Evolutionary conservation across 1,140 invertebrate species (phyloP), one percentile per base, ranked within the genome.

Genomic region (Zaprionus nigranus): DNA sequence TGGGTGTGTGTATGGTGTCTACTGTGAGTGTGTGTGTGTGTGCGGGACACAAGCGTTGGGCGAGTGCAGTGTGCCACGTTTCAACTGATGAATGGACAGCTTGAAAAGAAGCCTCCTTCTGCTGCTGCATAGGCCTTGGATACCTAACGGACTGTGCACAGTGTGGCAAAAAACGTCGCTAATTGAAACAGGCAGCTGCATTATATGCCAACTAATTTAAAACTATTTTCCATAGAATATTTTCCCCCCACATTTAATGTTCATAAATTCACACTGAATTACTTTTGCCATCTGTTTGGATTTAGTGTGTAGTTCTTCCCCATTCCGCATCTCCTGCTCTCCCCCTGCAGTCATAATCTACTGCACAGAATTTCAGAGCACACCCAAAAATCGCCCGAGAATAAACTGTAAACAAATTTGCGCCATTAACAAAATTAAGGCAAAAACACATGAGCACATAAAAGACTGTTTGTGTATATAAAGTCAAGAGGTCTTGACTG

Each of bases 391-490:
- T 59, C 46, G 12, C 30, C 26, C 36, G 58, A 59, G 36, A 17
- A 66, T 20, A 75, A 73, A 71, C 43, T 78, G 84, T 88, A 88
- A 88, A 86, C 83, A 86, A 77, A 60, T 79, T 85, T 64, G 51
- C 28, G 68, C 66, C 84, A 86, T 83, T 88, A 86, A 83, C 69
- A 74, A 88, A 83, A 83, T 86, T 68, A 87, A 76, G 64, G 63
- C 71, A 72, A 73, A 74, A 15, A 40, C 13, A 40, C 38, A 40
- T 7, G 40, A 46, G 15, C 75, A 82, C 64, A 83, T 72, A 62
- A 46, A 53, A 64, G 49, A 54, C 28, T 60, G 2, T 40, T n/a
- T 40, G n/a, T 40, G 38, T 15, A 6, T 40, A 15, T 40, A n/a
- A 7, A 40, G 15, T 7, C 11, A 20, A 38, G 38, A 38, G 38